These are phyloP conservation scores for Rhombomys opimus DNA, from an alignment of 2,113 vertebrate species.

Conservation along the genomic window DNA sequence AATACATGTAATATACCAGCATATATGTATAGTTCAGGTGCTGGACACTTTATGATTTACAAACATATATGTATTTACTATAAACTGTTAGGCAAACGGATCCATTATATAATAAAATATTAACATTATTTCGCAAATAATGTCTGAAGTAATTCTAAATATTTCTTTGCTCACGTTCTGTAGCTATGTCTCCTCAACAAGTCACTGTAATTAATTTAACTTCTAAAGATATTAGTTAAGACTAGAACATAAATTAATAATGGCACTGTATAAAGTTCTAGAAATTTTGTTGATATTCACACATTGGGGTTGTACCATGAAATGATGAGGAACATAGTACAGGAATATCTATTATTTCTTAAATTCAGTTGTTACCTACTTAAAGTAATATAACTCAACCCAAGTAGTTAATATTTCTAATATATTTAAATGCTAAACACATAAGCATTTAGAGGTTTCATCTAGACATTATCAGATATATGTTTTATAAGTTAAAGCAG, in stretches of 20 bases:
- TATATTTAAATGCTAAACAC: not conserved
- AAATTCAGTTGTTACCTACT: slow-evolving; percentile 19
- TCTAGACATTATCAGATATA: not conserved
- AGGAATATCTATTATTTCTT: slow-evolving; percentile 24
- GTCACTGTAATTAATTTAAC: slow-evolving; percentile 42
- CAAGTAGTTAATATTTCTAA: not conserved
- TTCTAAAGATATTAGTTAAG: slow-evolving; percentile 42
- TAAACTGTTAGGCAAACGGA: not conserved
- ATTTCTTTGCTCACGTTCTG: slow-evolving; percentile 6
- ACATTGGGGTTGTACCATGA: not conserved
- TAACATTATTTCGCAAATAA: not conserved
- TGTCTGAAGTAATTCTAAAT: not conserved
- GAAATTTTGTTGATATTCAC: not conserved
- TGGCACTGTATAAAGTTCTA: not conserved
- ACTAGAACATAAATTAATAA: slow-evolving; percentile 41
- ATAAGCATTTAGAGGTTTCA: not conserved
- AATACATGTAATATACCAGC: not conserved
- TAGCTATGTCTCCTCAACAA: not conserved
- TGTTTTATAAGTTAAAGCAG: slow-evolving; percentile 14
- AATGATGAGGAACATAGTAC: not conserved
- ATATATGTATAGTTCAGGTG: not conserved
- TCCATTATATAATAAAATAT: slow-evolving; percentile 26
- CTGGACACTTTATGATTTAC: not conserved
- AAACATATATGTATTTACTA: not conserved
- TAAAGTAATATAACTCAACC: not conserved